A percentile compares a stretch with the other conserved stretches of the same genome.
Evolutionary conservation across 2,888 invertebrate genomes (phyloP).

Genomic region (Ectropis crepuscularia): DNA sequence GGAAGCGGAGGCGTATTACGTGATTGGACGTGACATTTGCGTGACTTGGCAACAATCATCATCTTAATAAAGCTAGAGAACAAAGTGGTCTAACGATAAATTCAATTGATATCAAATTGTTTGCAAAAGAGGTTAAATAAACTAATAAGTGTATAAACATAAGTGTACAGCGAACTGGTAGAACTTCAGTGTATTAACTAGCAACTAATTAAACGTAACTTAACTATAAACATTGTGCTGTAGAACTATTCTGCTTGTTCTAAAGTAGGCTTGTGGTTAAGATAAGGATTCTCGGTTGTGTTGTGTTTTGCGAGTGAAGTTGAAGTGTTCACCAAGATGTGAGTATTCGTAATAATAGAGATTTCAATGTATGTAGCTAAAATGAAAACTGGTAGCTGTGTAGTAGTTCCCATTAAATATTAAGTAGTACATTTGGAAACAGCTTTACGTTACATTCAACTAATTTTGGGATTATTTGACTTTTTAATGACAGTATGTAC

Average conservation of each 20-base stretch:
- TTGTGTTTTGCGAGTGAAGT: slow-evolving; percentile 27
- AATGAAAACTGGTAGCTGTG: too few species aligned
- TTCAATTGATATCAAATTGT: slow-evolving; percentile 49
- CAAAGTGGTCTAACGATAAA: slow-evolving; percentile 50
- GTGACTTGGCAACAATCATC: slow-evolving; percentile 56
- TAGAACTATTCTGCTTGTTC: slow-evolving; percentile 22
- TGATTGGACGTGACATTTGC: slow-evolving; percentile 65
- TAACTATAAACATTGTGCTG: slow-evolving; percentile 15
- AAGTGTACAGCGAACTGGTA: slow-evolving; percentile 10
- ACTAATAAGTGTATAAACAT: slow-evolving; percentile 3
- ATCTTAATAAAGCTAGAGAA: slow-evolving; percentile 43
- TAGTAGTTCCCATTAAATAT: too few species aligned
- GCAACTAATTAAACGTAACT: slow-evolving; percentile 19
- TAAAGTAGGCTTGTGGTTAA: slow-evolving; percentile 27
- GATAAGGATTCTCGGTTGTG: slow-evolving; percentile 28
- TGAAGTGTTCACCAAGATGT: slow-evolving; percentile 23
- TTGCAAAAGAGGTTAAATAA: slow-evolving; percentile 9
- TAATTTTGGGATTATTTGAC: too few species aligned
- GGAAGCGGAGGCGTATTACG: slow-evolving; percentile 44
- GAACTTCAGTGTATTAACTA: slow-evolving; percentile 17
- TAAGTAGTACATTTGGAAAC: too few species aligned
- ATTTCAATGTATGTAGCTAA: background rate
- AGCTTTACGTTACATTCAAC: too few species aligned
- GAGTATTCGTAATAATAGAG: slow-evolving; percentile 10
- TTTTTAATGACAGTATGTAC: too few species aligned